Base-by-base conservation (phyloP, 2,888 invertebrate species). In the Agriopis aurantiaria region DNA sequence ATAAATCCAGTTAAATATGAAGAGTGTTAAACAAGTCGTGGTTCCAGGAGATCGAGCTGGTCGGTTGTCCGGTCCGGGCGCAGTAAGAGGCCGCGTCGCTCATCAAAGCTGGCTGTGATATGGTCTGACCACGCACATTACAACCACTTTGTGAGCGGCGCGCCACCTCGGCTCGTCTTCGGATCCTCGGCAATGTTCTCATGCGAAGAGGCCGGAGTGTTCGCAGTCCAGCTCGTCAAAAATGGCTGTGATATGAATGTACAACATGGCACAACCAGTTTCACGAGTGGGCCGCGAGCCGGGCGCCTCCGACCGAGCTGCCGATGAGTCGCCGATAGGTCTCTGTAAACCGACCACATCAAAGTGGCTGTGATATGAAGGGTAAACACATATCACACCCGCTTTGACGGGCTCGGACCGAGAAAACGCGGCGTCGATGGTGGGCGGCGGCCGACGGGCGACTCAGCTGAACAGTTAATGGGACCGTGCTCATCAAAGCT, bases 41-140 rank as follows among this genome's bases (percentile, higher is more conserved):
- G 33, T 33, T 23, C 52, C 5, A 9, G 14, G 52, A 6, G 23
- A 2, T 17, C n/a, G 48, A 17, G 14, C 14, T 14, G 3, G 14
- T 51, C 14, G n/a, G 14, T 12, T 11, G 51, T 10, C 3, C 14
- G 14, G 51, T 23, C 17, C 17, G 17, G 17, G 23, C 33, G 52
- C 11, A 10, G 52, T 49, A 11, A 62, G 64, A 69, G 79, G 74
- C 68, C 82, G 77, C 81, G 72, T 72, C 97, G 98, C 98, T 98
- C 98, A 98, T 98, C 98, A 98, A 98, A 98, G 98, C 98, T 98
- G 98, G 98, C 98, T 98, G 98, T 98, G 98, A 98, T 98, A 98
- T 97, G 97, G 85, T 82, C 87, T 88, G 82, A 83, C 40, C 85
- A 90, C 90, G 96, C 97, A 98, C 96, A 96, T 96, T 95, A 97